Percentiles rank a stretch among this genome's conserved stretches.
phyloP scores from a whole-genome alignment of 1,140 invertebrate genomes.

The Aethina tumida region DNA sequence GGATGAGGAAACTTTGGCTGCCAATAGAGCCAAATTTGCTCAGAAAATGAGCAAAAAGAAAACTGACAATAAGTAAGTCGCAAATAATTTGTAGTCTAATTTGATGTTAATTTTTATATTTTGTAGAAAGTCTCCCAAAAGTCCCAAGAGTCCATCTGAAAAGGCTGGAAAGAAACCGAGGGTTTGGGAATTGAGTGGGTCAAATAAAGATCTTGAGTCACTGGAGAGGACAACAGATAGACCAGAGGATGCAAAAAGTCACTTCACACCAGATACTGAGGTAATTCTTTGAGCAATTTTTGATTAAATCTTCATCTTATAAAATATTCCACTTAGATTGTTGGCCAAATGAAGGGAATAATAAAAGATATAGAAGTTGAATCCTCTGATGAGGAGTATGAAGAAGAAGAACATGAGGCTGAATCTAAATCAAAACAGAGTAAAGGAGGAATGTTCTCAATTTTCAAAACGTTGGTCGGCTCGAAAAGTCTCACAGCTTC shows the following conservation, averaged over 20 bases:
- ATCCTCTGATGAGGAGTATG: constrained; percentile 41
- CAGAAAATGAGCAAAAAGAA: constrained; percentile 57
- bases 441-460: constrained; percentile 59
- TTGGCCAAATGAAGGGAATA: constrained; percentile 71
- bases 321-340: constrained; percentile 43
- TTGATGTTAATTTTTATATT: constrained; percentile 12
- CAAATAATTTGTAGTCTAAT: constrained; percentile 1
- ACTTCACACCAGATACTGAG: constrained; percentile 50
- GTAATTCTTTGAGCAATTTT: constrained; percentile 34
- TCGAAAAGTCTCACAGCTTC: constrained; percentile 62
- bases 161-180: constrained; percentile 81
- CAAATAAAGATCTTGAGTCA: constrained; percentile 61
- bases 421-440: constrained; percentile 16
- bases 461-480: constrained; percentile 82
- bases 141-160: constrained; percentile 45
- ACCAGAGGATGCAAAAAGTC: constrained; percentile 50
- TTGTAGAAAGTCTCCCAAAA: constrained; percentile 45
- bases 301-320: background rate
- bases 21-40: constrained; percentile 60
- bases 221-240: constrained; percentile 80
- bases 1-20: constrained; percentile 52
- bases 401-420: constrained; percentile 32
- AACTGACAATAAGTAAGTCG: constrained; percentile 41
- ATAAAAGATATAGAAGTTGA: constrained; percentile 59
- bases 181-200: constrained; percentile 81